Evolutionary conservation across 2,113 vertebrate genomes (phyloP).

Genomic region (Morone chrysops): DNA sequence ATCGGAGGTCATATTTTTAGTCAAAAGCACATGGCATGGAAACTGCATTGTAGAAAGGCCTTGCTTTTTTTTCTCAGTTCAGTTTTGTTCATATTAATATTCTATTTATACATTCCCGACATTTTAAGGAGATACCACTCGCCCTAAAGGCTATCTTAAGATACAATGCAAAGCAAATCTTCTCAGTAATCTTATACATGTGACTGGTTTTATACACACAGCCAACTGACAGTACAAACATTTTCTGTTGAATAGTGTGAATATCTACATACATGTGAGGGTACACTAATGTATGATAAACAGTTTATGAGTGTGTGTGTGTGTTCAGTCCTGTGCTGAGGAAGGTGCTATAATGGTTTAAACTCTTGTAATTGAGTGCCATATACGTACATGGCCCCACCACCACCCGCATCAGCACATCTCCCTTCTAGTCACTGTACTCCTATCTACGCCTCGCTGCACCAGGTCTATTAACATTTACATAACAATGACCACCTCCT

Average conservation of each 20-base stretch:
- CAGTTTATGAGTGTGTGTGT: neutral
- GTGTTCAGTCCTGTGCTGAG: neutral
- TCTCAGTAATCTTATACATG: neutral
- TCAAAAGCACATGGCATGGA: neutral
- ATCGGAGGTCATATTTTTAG: neutral
- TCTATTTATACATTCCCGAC: neutral
- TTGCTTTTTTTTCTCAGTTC: neutral
- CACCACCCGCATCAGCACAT: neutral
- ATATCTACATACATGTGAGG: constrained; percentile 13
- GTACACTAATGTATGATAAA: constrained; percentile 14
- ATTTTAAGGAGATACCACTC: neutral
- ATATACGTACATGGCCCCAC: constrained; percentile 43
- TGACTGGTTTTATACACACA: neutral
- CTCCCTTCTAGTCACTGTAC: constrained; percentile 53
- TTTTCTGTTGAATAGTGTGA: neutral
- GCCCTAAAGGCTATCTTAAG: neutral
- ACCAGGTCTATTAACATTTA: constrained; percentile 80
- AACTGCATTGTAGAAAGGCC: neutral
- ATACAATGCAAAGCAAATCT: neutral
- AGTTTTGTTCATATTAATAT: neutral
- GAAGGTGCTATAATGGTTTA: constrained; percentile 57
- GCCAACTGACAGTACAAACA: neutral
- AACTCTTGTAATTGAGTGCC: constrained; percentile 65
- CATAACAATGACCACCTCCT: constrained; percentile 80
- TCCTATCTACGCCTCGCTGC: constrained; percentile 57